Conservation (phyloP, 1,140 invertebrate genomes). For the Lucilia sericata region DNA sequence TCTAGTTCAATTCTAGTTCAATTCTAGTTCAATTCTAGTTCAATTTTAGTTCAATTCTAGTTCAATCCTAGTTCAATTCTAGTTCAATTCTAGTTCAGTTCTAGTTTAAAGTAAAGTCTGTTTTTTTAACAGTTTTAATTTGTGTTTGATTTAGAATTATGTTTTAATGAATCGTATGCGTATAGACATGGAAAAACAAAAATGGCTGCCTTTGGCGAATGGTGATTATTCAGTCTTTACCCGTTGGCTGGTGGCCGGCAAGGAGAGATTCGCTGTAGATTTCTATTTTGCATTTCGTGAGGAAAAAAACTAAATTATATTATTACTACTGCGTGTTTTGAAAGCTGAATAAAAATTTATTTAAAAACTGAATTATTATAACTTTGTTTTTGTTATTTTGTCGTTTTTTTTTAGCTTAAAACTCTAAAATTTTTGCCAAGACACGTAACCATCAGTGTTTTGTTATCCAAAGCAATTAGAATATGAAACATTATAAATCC, state of each 20-base stretch:
- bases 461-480: constrained; percentile 23
- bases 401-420: neutral
- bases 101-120: no score
- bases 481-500: constrained; percentile 27
- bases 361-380: no score
- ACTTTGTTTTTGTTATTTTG: no score
- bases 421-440: constrained; percentile 27
- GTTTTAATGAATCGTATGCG: neutral
- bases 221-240: neutral
- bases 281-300: neutral
- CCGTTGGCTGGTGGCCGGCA: neutral
- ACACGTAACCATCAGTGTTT: constrained; percentile 15
- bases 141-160: neutral
- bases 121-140: neutral
- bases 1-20: no score
- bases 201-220: neutral
- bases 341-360: neutral
- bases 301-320: neutral
- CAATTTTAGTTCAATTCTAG: no score
- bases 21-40: no score
- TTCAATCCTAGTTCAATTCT: no score
- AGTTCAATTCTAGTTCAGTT: no score
- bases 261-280: neutral
- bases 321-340: neutral
- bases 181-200: neutral